Conservation (phyloP, 2,888 invertebrate species). For the Hesperia comma region DNA sequence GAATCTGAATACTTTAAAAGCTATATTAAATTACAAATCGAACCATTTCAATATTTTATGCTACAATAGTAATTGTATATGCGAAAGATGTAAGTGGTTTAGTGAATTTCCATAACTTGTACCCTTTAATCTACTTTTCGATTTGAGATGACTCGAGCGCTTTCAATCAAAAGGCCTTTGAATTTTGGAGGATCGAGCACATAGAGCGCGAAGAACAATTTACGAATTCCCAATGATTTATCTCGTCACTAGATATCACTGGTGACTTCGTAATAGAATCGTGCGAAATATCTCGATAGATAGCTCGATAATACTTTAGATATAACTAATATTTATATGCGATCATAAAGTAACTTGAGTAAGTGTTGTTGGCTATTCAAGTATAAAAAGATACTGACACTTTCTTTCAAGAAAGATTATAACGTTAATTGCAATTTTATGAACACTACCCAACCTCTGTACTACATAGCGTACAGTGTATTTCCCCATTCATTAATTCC, state of each 20-base stretch:
- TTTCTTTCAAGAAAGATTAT: too few species aligned
- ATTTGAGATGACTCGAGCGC: slow-evolving; percentile 3
- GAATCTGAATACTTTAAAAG: background rate
- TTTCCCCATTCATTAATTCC: background rate
- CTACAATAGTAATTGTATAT: background rate
- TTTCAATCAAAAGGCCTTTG: slow-evolving; percentile 10
- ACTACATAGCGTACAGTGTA: background rate
- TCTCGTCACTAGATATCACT: background rate
- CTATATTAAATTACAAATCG: background rate
- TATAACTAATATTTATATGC: too few species aligned
- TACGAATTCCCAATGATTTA: background rate
- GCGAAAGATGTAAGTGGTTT: background rate
- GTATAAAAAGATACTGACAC: too few species aligned
- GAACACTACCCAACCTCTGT: too few species aligned
- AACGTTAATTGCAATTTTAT: too few species aligned
- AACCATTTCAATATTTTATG: background rate
- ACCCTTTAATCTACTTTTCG: slow-evolving; percentile 13
- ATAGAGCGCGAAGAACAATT: background rate
- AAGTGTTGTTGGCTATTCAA: background rate
- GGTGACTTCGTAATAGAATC: background rate
- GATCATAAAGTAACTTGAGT: background rate
- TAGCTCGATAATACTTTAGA: too few species aligned
- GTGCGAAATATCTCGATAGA: too few species aligned
- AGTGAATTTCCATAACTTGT: slow-evolving; percentile 5
- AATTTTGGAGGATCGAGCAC: background rate